Percentiles rank a stretch among this genome's conserved stretches.
phyloP scores from a whole-genome alignment of 2,888 invertebrate genomes.

The Lomographa bimaculata region DNA sequence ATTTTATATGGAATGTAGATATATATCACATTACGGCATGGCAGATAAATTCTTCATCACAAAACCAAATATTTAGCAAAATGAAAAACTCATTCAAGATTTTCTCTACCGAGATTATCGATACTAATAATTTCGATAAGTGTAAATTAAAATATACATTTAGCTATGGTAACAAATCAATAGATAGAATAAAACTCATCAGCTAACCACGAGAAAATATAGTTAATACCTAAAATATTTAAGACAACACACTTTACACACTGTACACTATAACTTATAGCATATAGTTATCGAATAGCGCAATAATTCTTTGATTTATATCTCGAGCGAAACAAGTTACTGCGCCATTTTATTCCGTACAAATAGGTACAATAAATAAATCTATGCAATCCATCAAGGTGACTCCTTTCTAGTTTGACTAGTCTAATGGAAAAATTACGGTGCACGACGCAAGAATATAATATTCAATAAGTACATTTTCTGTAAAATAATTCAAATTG shows the following conservation, averaged over 20 bases:
- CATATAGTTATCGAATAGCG: conserved; percentile 19
- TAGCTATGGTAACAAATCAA: conserved; percentile 76
- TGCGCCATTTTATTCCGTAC: conserved; percentile 29
- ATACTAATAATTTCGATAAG: conserved; percentile 46
- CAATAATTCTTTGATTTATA: conserved; percentile 32
- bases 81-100: conserved; percentile 30
- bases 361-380: conserved; percentile 67
- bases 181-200: conserved; percentile 29
- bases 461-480: no score
- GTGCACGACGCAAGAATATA: no score
- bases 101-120: conserved; percentile 31
- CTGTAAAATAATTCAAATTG: no score
- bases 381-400: conserved; percentile 61
- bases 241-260: conserved; percentile 10
- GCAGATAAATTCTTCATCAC: conserved; percentile 56
- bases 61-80: conserved; percentile 40
- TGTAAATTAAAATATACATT: conserved; percentile 58
- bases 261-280: conserved; percentile 11
- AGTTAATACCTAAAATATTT: conserved; percentile 16
- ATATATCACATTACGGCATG: conserved; percentile 74
- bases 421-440: conserved; percentile 63
- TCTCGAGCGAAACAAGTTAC: conserved; percentile 33
- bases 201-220: conserved; percentile 16
- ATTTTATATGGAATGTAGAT: conserved; percentile 63
- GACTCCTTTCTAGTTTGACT: conserved; percentile 76